A percentile compares a stretch with the other conserved stretches of the same genome.
Evolutionary conservation across 2,888 invertebrate genomes (phyloP).

Genomic region (Scaptomyza tumidula): DNA sequence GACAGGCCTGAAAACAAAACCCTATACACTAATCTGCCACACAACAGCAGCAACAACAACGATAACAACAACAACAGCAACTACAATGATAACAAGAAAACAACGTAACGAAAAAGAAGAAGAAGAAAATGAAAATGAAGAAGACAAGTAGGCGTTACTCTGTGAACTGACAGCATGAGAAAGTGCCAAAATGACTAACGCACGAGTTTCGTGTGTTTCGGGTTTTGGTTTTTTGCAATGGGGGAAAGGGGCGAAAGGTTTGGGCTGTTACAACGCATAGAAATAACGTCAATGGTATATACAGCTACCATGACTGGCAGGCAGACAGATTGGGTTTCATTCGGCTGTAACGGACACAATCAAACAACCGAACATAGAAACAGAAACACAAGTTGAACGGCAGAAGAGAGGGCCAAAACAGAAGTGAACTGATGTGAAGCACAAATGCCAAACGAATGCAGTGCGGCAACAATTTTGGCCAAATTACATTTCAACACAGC

Average conservation of each 20-base stretch:
- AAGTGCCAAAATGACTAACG: constrained; percentile 79
- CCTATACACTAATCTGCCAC: constrained; percentile 68
- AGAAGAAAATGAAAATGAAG: constrained; percentile 18
- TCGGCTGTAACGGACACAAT: constrained; percentile 57
- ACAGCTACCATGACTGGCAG: constrained; percentile 55
- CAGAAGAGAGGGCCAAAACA: background rate
- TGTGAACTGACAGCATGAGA: constrained; percentile 76
- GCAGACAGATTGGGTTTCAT: constrained; percentile 80
- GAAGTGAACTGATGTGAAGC: constrained; percentile 17
- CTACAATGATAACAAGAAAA: constrained; percentile 5
- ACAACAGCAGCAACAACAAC: constrained; percentile 17
- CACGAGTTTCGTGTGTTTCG: constrained; percentile 38
- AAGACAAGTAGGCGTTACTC: constrained; percentile 60
- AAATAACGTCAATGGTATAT: constrained; percentile 26
- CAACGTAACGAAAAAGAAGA: constrained; percentile 17
- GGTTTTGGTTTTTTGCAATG: constrained; percentile 9
- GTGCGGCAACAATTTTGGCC: constrained; percentile 70
- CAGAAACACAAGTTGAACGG: background rate
- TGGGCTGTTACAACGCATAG: constrained; percentile 13
- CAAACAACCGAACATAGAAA: constrained; percentile 17
- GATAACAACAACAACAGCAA: constrained; percentile 9
- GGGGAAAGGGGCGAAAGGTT: background rate
- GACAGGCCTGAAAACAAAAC: constrained; percentile 24
- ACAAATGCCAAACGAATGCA: constrained; percentile 58
- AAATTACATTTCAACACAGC: constrained; percentile 79